Evolutionary conservation across 2,888 invertebrate genomes (phyloP), one percentile per base, ranked within the genome.

Genomic region (Meiosimyza platycephala): DNA sequence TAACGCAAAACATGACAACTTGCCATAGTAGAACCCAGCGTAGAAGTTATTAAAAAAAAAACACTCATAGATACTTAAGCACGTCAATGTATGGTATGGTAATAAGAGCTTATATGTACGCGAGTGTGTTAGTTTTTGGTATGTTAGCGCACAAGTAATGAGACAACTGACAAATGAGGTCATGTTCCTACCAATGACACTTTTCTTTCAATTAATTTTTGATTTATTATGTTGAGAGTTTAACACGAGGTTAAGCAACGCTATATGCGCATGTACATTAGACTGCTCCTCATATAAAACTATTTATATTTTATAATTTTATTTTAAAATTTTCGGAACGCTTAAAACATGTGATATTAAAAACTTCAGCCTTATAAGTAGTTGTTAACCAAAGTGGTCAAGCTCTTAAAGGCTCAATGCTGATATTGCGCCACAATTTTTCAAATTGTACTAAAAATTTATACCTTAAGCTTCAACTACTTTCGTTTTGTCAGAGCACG

Each of bases 181-280:
- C 70, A 54, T 63, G 70, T 54, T 54, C 63, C 54, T 33, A 40
- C 40, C 40, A 40, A 40, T 70, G 54, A 63, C 62, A 63, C 70
- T 59, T 70, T 52, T 63, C 62, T 70, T 62, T 70, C 70, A 70
- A 70, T 70, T 70, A 70, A 70, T 70, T 54, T 63, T 70, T 70
- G 70, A 70, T 70, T 63, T 70, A 70, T 70, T 63, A 62, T 70
- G 62, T 48, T 50, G 33, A 69, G 68, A 59, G 68, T 60, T 60
- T 69, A 69, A 69, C 60, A 59, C 28, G 60, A 59, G 51, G 68
- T 60, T 69, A 60, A 69, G 59, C 13, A 6, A 59, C 59, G n/a
- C 40, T 40, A 9, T 5, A 2, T 9, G 40, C 40, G 9, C 6
- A 40, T 40, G 9, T 9, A 40, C 9, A 40, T 40, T 28, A 28